These are phyloP conservation scores for Drosophila lacertosa DNA, from an alignment of 1,140 invertebrate genomes.

Conservation along the genomic window DNA sequence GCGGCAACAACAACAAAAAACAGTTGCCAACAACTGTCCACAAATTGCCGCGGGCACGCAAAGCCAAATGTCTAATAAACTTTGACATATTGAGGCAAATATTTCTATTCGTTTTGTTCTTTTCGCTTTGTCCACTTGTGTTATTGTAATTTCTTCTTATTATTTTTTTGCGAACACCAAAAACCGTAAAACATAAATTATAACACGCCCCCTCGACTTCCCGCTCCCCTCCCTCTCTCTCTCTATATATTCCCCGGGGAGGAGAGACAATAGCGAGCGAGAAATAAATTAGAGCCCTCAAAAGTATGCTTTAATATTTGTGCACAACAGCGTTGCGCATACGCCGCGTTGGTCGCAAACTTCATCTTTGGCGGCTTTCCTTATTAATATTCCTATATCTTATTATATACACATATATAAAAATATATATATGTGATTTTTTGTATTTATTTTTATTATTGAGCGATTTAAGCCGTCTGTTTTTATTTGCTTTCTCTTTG, in stretches of 20 bases:
- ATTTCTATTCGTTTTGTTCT: slow-evolving; percentile 61
- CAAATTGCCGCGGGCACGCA: slow-evolving; percentile 78
- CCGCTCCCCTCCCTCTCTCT: no score
- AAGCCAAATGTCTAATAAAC: slow-evolving; percentile 80
- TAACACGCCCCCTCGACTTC: slow-evolving; percentile 23
- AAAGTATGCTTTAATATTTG: slow-evolving; percentile 71
- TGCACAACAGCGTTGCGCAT: slow-evolving; percentile 37
- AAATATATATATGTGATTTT: no score
- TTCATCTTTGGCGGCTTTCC: slow-evolving; percentile 38
- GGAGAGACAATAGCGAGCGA: slow-evolving; percentile 57
- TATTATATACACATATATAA: no score
- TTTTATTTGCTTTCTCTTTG: slow-evolving; percentile 3
- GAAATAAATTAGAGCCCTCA: slow-evolving; percentile 56
- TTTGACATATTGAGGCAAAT: slow-evolving; percentile 80
- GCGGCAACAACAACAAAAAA: slow-evolving; percentile 6
- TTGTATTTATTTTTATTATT: slow-evolving; percentile 46
- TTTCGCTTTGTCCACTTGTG: slow-evolving; percentile 44
- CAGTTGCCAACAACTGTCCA: slow-evolving; percentile 73
- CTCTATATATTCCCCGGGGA: no score
- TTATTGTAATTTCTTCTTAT: slow-evolving; percentile 38
- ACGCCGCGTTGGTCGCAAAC: slow-evolving; percentile 39
- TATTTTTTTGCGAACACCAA: slow-evolving; percentile 16
- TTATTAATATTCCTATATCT: slow-evolving; percentile 42
- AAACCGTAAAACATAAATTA: slow-evolving; percentile 62
- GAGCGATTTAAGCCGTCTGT: slow-evolving; percentile 27